phyloP scores from a whole-genome alignment of 2,888 invertebrate species.

The Macaria liturata region DNA sequence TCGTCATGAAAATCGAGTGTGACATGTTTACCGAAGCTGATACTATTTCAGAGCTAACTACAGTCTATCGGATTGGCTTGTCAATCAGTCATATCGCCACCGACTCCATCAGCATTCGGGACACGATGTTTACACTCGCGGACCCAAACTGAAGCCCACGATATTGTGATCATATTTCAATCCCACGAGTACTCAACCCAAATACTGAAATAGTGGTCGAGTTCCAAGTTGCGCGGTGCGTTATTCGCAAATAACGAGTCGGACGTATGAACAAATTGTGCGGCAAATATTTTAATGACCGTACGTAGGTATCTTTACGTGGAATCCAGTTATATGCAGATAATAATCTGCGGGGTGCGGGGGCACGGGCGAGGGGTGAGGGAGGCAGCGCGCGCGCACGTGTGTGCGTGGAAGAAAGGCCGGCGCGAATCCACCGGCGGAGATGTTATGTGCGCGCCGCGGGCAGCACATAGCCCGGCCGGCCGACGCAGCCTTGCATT shows the following conservation, averaged over 20 bases:
- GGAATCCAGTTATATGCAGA: constrained; percentile 73
- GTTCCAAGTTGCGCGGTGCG: constrained; percentile 48
- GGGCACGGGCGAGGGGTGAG: constrained; percentile 9
- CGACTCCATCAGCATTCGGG: constrained; percentile 48
- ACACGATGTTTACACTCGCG: constrained; percentile 58
- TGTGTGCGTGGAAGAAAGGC: constrained; percentile 67
- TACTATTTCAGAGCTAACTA: constrained; percentile 54
- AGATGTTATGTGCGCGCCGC: constrained; percentile 74
- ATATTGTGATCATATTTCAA: constrained; percentile 50
- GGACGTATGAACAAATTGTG: constrained; percentile 54
- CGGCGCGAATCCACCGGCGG: constrained; percentile 76
- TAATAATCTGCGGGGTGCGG: constrained; percentile 55
- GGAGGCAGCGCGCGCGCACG: constrained; percentile 29
- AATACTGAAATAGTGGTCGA: constrained; percentile 64
- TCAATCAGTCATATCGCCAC: constrained; percentile 48
- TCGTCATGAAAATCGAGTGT: constrained; percentile 39
- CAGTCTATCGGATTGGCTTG: constrained; percentile 45
- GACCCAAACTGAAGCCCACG: constrained; percentile 41
- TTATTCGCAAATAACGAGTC: constrained; percentile 57
- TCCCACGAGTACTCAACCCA: constrained; percentile 46
- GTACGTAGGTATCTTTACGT: constrained; percentile 60
- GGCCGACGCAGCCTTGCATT: constrained; percentile 76
- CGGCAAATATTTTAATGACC: constrained; percentile 67
- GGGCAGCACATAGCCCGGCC: constrained; percentile 71
- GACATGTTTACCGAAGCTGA: constrained; percentile 56